A percentile compares a stretch with the other conserved stretches of the same genome.
These are phyloP conservation scores for Momotus momota DNA, from an alignment of 2,797 vertebrate genomes.

Conservation along the genomic window DNA sequence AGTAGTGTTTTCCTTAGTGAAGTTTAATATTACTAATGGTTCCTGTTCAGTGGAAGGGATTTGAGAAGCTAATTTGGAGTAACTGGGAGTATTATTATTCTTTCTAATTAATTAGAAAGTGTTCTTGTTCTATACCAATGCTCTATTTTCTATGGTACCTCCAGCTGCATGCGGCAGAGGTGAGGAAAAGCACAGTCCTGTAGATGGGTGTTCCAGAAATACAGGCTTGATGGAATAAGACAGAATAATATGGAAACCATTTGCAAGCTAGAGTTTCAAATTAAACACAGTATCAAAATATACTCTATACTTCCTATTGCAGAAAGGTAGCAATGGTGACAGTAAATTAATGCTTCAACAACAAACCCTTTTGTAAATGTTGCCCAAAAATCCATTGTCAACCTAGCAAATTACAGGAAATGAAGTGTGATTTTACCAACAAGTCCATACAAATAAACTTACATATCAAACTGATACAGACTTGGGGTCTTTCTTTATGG, in stretches of 20 bases:
- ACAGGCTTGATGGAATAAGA: neutral
- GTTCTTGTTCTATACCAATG: neutral
- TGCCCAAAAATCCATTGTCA: neutral
- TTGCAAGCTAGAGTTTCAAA: neutral
- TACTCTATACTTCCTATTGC: neutral
- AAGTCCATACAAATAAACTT: neutral
- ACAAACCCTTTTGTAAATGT: neutral
- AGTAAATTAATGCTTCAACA: neutral
- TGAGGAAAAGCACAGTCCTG: neutral
- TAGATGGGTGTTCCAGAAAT: neutral
- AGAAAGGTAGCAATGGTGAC: neutral
- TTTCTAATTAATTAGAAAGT: conserved; percentile 50
- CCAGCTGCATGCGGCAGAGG: neutral
- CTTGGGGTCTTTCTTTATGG: neutral
- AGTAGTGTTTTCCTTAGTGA: neutral
- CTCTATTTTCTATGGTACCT: neutral
- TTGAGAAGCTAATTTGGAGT: conserved; percentile 58
- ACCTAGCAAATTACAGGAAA: neutral
- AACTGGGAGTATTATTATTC: conserved; percentile 20
- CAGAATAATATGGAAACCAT: neutral
- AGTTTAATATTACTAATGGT: conserved; percentile 65
- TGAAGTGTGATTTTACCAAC: neutral
- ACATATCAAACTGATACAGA: neutral
- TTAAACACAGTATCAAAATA: neutral
- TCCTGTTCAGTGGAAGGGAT: conserved; percentile 45